Evolutionary conservation across 2,888 invertebrate genomes (phyloP).

Genomic region (Calliphora vomitoria): DNA sequence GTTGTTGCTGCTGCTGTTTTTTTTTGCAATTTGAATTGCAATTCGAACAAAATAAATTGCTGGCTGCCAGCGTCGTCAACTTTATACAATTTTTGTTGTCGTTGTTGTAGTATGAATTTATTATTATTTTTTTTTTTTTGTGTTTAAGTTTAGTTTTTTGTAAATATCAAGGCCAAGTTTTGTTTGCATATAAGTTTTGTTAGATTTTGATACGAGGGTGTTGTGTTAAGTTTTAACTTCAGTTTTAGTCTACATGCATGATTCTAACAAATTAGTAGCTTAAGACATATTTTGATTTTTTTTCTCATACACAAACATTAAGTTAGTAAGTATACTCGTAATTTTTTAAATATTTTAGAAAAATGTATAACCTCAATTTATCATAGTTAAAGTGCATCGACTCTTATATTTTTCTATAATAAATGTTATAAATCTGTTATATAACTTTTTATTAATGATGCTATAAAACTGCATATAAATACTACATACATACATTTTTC

Average conservation of each 20-base stretch:
- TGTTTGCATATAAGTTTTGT: constrained; percentile 52
- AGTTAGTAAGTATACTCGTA: too few species aligned
- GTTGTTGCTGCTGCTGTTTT: constrained; percentile 13
- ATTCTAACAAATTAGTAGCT: too few species aligned
- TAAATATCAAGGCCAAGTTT: constrained; percentile 71
- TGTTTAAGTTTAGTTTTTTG: constrained; percentile 39
- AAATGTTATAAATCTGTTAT: too few species aligned
- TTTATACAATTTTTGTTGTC: constrained; percentile 14
- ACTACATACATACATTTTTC: too few species aligned
- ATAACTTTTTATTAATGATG: too few species aligned
- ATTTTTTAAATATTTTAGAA: too few species aligned
- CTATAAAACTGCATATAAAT: too few species aligned
- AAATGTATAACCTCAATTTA: too few species aligned
- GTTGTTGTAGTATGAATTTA: constrained; percentile 57
- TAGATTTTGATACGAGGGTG: constrained; percentile 27
- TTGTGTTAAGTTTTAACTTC: not conserved
- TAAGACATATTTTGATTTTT: too few species aligned
- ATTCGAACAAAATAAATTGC: constrained; percentile 69
- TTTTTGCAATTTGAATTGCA: constrained; percentile 64
- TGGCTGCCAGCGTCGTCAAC: constrained; percentile 57
- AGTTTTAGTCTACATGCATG: not conserved
- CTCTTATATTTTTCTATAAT: too few species aligned
- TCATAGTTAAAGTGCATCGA: too few species aligned
- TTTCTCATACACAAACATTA: too few species aligned
- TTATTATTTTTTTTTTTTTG: constrained; percentile 54